Evolutionary conservation across 1,140 invertebrate species (phyloP), one percentile per base, ranked within the genome.

Genomic region (Drosophila arizonae): DNA sequence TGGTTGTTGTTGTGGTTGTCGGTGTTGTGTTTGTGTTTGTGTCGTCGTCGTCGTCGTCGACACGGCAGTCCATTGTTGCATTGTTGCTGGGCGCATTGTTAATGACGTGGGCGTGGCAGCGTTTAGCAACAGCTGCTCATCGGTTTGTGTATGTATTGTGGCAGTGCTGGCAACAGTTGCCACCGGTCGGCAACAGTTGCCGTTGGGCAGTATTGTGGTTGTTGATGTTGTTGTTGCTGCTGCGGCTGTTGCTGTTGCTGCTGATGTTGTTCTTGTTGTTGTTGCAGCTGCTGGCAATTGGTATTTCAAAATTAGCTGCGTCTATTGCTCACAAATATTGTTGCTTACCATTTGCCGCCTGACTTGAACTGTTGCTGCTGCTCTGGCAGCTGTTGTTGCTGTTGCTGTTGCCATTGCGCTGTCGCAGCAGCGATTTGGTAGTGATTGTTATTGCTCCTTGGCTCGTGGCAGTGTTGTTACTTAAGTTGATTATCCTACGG

Each of bases 71-170:
- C 80, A 79, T 84, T 80, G 80, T 72, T 88, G 72, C 69, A 73
- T 65, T 70, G 58, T 33, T 81, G 78, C 68, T 80, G 82, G 71
- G 54, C 55, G 70, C 70, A 57, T 68, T 79, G 69, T 56, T 55
- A 71, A 70, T 72, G 72, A 69, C 54, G 55, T n/a, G 55, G 51
- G 30, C 43, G 45, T 50, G 28, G 41, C 36, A 26, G 21, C 24
- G 10, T 41, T 28, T 33, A 71, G 39, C 62, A 78, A 56, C 57
- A 74, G 54, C 48, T 90, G 54, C 43, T 90, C 90, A 55, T 90
- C 84, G 21, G 90, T 91, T 61, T 91, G 90, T 51, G 90, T 91
- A 55, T 91, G 74, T 26, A 79, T 86, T 43, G 71, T 87, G 43
- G 80, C 79, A 62, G 84, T 86, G 73, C 72, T 76, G 45, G 65